Base-by-base conservation (phyloP, 2,888 invertebrate species). In the Petrolisthes manimaculis region DNA sequence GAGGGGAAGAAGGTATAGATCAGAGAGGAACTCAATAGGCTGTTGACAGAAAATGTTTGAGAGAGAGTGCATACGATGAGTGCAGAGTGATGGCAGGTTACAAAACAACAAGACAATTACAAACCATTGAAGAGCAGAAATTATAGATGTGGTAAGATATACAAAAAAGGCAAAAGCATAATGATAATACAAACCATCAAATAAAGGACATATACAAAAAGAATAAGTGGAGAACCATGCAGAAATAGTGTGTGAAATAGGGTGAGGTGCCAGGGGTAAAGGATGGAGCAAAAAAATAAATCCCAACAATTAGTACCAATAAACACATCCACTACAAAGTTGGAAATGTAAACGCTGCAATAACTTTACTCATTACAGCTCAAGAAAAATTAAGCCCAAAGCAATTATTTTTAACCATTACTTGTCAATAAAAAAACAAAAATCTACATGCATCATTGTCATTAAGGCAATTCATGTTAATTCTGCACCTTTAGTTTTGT, bases 21-120 rank as follows among this genome's bases (percentile, higher is more conserved):
- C 95, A 94, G 96, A 95, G 94, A 95, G 95, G 94, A 95, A 95
- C 94, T 95, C 95, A 94, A 95, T 94, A 94, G 95, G 95, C 95
- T 95, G 94, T 93, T 53, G n/a, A 14, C 54, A 79, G 12, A 12
- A 83, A 14, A 75, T 18, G 18, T 14, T 14, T 61, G 67, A 18
- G 18, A 61, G 4, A 61, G 12, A 61, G 18, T 14, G 67, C 18
- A 18, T 9, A 18, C 4, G 67, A 18, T 9, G 67, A 14, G 9
- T 61, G 67, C 18, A 14, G 67, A 37, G 37, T 37, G 37, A 37
- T 61, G 67, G 9, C 67, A 61, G 67, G 67, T 61, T 61, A 61
- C 9, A 14, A 61, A 37, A 82, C 1, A 82, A 18, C 37, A 24
- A 18, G 51, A 37, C 14, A 67, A 4, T 67, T 18, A 81, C 21